Base-by-base conservation (phyloP, 92 coral and sea anemone species). In the Heteractis magnifica region DNA sequence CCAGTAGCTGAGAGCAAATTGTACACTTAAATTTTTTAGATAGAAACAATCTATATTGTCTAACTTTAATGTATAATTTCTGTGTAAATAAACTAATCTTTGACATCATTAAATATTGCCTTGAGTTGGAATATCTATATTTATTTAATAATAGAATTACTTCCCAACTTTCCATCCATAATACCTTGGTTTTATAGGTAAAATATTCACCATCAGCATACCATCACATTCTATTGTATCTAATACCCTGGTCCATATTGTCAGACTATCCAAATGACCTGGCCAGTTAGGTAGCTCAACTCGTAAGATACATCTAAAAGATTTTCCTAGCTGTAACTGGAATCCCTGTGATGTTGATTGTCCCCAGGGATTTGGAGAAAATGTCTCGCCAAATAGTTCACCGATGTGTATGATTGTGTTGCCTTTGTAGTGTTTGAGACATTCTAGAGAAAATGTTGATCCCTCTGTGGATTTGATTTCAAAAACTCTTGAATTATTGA, bases 271-370 rank as follows among this genome's bases (percentile, higher is more conserved):
- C 91, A 90, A 81, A 85, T 90, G 89, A 15, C 98, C 98, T 9
- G 98, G 98, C 98, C 98, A 94, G 90, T 90, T 92, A 14, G 98
- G 93, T 12, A 92, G 87, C 91, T 88, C 91, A 44, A 84, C 89
- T 19, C 98, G 92, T 74, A 88, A 92, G 76, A 94, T 82, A 72
- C 98, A 94, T 23, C 98, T 94, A 64, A 92, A 94, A 56, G 59
- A 51, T 74, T 92, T 90, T 8, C 90, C 94, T 44, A 94, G 94
- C 52, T 77, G 85, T 4, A 92, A 89, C 78, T 94, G 98, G 52
- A 94, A 94, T 26, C 79, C 91, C 52, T 88, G 92, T 50, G 94
- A 88, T 11, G 97, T 92, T 49, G 93, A 83, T 77, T 94, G 98
- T 49, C 97, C 96, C 97, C 98, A 94, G 56, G 98, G 94, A 85